Evolutionary conservation across 2,888 invertebrate genomes (phyloP).

Genomic region (Tenthredo scrophulariae): DNA sequence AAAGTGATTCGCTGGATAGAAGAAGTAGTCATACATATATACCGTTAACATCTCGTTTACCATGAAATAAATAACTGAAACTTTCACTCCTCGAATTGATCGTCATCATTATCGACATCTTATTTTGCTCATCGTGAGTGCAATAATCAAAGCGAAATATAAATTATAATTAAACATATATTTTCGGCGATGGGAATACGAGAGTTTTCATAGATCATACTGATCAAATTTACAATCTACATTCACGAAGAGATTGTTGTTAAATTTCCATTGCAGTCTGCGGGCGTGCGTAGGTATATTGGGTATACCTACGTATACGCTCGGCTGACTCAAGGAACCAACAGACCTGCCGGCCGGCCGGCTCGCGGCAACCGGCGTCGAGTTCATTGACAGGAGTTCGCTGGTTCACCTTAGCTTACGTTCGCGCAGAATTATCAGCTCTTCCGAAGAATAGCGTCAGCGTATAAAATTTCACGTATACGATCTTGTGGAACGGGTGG

Average conservation of each 20-base stretch:
- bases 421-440: slow-evolving; percentile 43
- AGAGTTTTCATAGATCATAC: neutral
- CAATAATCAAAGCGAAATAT: neutral
- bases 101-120: neutral
- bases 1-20: neutral
- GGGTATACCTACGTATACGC: slow-evolving; percentile 55
- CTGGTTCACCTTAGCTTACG: slow-evolving; percentile 53
- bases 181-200: neutral
- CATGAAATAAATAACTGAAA: slow-evolving; percentile 3
- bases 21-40: neutral
- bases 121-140: neutral
- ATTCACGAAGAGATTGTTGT: slow-evolving; percentile 20
- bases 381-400: slow-evolving; percentile 66
- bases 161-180: neutral
- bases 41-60: slow-evolving; percentile 42
- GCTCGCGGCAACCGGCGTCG: slow-evolving; percentile 58
- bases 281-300: slow-evolving; percentile 28
- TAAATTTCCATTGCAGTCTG: slow-evolving; percentile 17
- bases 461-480: slow-evolving; percentile 31
- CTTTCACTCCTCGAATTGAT: slow-evolving; percentile 32
- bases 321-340: slow-evolving; percentile 53
- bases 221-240: neutral
- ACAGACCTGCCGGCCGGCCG: slow-evolving; percentile 57
- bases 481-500: neutral
- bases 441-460: slow-evolving; percentile 26